Conservation (phyloP, 2,888 invertebrate genomes). For the Geophilus truncorum region DNA sequence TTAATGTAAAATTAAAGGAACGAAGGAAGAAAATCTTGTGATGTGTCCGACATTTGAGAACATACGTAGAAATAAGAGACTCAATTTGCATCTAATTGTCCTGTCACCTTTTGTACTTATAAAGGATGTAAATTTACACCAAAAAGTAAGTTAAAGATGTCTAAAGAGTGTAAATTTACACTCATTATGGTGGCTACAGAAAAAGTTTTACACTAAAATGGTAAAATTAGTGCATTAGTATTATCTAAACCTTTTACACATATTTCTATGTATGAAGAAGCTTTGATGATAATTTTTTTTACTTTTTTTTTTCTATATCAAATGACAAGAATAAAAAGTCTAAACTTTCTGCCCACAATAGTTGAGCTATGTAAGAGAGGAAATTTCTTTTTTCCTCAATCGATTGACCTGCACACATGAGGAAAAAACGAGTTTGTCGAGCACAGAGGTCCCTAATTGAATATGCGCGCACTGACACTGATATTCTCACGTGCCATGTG, state of each 20-base stretch:
- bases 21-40: not conserved
- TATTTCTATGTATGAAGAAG: too few species aligned
- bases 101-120: too few species aligned
- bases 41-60: not conserved
- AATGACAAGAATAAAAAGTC: not conserved
- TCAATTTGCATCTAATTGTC: too few species aligned
- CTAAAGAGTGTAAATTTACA: too few species aligned
- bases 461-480: conserved; percentile 30
- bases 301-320: not conserved
- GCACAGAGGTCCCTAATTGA: conserved; percentile 30
- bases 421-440: conserved; percentile 25
- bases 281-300: conserved; percentile 1
- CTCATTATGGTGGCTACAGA: too few species aligned
- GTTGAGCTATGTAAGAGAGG: conserved; percentile 21
- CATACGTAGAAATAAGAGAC: too few species aligned
- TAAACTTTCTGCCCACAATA: conserved; percentile 18
- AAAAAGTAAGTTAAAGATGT: too few species aligned
- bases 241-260: too few species aligned
- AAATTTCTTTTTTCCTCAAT: conserved; percentile 21
- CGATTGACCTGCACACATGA: conserved; percentile 12
- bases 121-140: too few species aligned
- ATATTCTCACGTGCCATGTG: conserved; percentile 31
- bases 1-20: not conserved
- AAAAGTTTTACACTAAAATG: too few species aligned
- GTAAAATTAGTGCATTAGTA: too few species aligned